Base-by-base conservation (phyloP, 2,888 invertebrate genomes). In the Drosophila mayaguana region DNA sequence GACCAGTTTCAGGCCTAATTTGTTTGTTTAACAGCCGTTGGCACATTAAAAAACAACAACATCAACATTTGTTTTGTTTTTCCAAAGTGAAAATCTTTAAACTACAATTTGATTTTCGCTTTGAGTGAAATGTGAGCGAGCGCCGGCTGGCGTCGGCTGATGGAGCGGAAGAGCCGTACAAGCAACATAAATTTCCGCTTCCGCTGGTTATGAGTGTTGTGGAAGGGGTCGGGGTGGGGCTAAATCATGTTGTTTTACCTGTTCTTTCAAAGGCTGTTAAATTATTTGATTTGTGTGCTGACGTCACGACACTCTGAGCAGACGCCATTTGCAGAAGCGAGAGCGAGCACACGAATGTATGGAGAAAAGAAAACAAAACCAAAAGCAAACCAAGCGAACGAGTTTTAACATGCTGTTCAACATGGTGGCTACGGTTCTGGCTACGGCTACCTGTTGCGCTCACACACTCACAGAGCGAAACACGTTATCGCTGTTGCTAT, bases 181-280 rank as follows among this genome's bases (percentile, higher is more conserved):
- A 67, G 63, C 55, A 77, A 79, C 74, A 88, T 78, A 84, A 87
- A 88, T 88, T 88, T 90, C 88, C 88, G 88, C 50, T 90, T 90
- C 89, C 88, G 79, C 62, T 72, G 66, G n/a, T 66, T 65, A 43
- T 71, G 65, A 64, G 62, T 61, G 60, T 11, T 3, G 48, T 48
- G 45, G 8, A 22, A 8, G 14, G 22, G 22, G 12, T 2, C 8
- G 22, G 22, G 12, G 8, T 11, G 38, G 34, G 12, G 53, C 38
- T 12, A 32, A 22, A 46, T 22, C 22, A n/a, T 80, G 73, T 83
- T 83, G 42, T 84, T 84, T 64, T 77, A 83, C 88, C 78, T 78
- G 81, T 63, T 73, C 12, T 51, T 65, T 48, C 3, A 48, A 57
- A 57, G 14, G 7, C 36, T 38, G 2, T 16, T 16, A 14, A 38